phyloP scores from a whole-genome alignment of 2,113 vertebrate species.

The Rhinopomastus cyanomelas region DNA sequence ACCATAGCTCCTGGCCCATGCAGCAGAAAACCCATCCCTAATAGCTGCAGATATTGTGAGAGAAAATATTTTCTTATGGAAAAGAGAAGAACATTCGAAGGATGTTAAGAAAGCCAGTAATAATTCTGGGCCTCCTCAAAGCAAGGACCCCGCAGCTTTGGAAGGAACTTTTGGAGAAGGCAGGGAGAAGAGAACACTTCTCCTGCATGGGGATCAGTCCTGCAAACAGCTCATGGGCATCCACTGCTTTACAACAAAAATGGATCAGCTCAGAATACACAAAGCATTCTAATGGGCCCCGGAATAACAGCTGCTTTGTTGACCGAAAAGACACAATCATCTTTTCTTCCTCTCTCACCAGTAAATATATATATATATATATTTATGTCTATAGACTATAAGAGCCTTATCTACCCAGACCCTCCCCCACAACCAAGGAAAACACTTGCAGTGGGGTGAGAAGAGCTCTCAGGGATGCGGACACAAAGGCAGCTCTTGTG shows the following conservation, averaged over 20 bases:
- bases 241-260: constrained; percentile 27
- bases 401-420: constrained; percentile 48
- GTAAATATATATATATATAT: constrained; percentile 14
- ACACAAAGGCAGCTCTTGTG: constrained; percentile 53
- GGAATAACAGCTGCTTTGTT: constrained; percentile 40
- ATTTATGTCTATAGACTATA: constrained; percentile 37
- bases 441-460: constrained; percentile 40
- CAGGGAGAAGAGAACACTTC: neutral
- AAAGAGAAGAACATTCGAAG: constrained; percentile 53
- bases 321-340: constrained; percentile 49
- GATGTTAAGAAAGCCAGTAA: constrained; percentile 61
- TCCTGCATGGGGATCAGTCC: neutral
- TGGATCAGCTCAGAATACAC: constrained; percentile 36
- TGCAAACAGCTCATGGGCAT: constrained; percentile 1
- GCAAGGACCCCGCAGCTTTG: constrained; percentile 16
- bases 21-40: constrained; percentile 33
- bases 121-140: constrained; percentile 49
- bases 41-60: constrained; percentile 45
- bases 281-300: constrained; percentile 33
- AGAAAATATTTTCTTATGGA: constrained; percentile 64
- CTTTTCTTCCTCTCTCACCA: constrained; percentile 58
- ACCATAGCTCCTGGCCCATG: neutral
- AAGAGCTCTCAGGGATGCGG: constrained; percentile 28
- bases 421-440: constrained; percentile 18
- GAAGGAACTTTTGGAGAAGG: neutral